Conservation (phyloP, 2,113 vertebrate species). For the Ciconia maguari region DNA sequence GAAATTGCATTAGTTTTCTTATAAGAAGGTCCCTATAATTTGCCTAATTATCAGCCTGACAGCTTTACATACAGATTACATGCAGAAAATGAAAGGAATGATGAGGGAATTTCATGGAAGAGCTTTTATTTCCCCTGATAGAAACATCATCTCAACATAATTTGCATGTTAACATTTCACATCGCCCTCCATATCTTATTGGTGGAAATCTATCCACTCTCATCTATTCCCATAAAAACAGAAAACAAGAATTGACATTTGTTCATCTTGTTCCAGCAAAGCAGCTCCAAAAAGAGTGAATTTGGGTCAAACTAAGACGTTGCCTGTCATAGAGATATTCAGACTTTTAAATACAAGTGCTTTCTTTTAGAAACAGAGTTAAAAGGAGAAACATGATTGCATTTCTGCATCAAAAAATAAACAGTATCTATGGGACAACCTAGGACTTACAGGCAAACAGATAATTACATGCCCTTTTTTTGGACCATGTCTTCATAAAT, state of each 20-base stretch:
- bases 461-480: background rate
- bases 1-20: constrained; percentile 38
- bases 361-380: background rate
- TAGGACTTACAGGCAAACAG: background rate
- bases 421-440: background rate
- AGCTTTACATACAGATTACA: constrained; percentile 31
- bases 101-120: constrained; percentile 45
- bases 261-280: constrained; percentile 10
- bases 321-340: background rate
- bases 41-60: constrained; percentile 47
- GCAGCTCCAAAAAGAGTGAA: background rate
- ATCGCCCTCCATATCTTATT: background rate
- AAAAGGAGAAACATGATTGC: background rate
- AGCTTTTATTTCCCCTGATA: constrained; percentile 49
- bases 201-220: background rate
- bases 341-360: background rate
- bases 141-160: constrained; percentile 19
- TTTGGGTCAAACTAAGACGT: background rate
- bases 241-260: constrained; percentile 22
- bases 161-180: constrained; percentile 44
- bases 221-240: background rate
- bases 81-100: constrained; percentile 51
- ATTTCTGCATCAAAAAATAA: background rate
- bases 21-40: constrained; percentile 34
- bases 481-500: background rate